These are phyloP conservation scores for Rana temporaria DNA, from an alignment of 2,113 vertebrate genomes.

Conservation along the genomic window DNA sequence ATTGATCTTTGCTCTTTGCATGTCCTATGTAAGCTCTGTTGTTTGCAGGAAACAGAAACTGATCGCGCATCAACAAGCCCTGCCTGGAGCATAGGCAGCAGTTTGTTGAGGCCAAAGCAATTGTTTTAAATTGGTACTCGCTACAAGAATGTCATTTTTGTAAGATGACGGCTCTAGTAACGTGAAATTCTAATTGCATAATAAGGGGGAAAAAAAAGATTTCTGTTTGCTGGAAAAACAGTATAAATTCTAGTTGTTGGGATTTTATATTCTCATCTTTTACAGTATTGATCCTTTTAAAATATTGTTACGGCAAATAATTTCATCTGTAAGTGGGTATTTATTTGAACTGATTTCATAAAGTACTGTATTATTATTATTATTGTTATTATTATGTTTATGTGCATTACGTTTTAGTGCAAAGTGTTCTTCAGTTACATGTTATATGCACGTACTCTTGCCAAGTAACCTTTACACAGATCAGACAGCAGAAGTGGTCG, in stretches of 20 bases:
- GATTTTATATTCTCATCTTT: slow-evolving; percentile 88
- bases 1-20: slow-evolving; percentile 77
- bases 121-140: slow-evolving; percentile 70
- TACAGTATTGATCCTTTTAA: slow-evolving; percentile 93
- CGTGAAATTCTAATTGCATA: slow-evolving; percentile 77
- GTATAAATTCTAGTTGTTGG: slow-evolving; percentile 87
- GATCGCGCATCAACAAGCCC: slow-evolving; percentile 78
- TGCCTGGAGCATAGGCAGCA: slow-evolving; percentile 33
- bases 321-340: slow-evolving; percentile 93
- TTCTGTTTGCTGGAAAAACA: slow-evolving; percentile 98
- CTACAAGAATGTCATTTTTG: slow-evolving; percentile 53
- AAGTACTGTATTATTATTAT: slow-evolving; percentile 88
- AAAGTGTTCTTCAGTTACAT: slow-evolving; percentile 88
- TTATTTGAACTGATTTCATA: slow-evolving; percentile 93
- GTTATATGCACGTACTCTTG: slow-evolving; percentile 93
- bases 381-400: slow-evolving; percentile 79
- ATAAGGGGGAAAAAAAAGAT: slow-evolving; percentile 68
- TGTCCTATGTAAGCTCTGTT: slow-evolving; percentile 82
- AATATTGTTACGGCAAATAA: slow-evolving; percentile 92
- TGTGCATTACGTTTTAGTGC: slow-evolving; percentile 92
- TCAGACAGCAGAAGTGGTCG: slow-evolving; percentile 57
- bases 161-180: slow-evolving; percentile 57
- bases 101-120: slow-evolving; percentile 78
- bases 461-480: slow-evolving; percentile 93
- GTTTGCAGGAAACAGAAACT: slow-evolving; percentile 98